phyloP scores from a whole-genome alignment of 2,797 vertebrate species.

The Phrynocephalus guinanensis region DNA sequence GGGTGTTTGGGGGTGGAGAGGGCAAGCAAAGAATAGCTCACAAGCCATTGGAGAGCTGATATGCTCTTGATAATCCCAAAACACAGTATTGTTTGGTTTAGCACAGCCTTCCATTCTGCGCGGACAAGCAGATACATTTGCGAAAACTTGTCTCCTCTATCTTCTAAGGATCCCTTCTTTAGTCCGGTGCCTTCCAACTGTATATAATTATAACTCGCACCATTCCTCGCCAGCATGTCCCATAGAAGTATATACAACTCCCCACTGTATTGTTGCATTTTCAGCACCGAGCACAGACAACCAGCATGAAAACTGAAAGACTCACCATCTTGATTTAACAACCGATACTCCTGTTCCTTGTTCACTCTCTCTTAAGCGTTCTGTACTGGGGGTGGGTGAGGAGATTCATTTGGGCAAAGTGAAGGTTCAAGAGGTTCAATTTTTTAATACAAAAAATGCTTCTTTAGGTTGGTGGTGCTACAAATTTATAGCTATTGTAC shows the following conservation, averaged over 20 bases:
- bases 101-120: not conserved
- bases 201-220: not conserved
- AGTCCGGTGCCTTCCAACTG: not conserved
- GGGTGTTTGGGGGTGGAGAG: not conserved
- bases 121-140: not conserved
- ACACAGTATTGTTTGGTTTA: not conserved
- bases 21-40: not conserved
- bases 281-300: not conserved
- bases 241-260: not conserved
- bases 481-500: not conserved
- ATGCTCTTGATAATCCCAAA: not conserved
- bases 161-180: not conserved
- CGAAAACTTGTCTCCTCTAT: not conserved
- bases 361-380: not conserved
- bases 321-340: not conserved
- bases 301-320: not conserved
- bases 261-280: not conserved
- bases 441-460: not conserved
- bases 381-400: not conserved
- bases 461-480: not conserved
- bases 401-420: not conserved
- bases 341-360: not conserved
- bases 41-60: not conserved
- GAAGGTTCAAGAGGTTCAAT: not conserved
- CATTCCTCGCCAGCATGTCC: not conserved